Evolutionary conservation across 2,888 invertebrate species (phyloP).

Genomic region (Lamellibrachia columna): DNA sequence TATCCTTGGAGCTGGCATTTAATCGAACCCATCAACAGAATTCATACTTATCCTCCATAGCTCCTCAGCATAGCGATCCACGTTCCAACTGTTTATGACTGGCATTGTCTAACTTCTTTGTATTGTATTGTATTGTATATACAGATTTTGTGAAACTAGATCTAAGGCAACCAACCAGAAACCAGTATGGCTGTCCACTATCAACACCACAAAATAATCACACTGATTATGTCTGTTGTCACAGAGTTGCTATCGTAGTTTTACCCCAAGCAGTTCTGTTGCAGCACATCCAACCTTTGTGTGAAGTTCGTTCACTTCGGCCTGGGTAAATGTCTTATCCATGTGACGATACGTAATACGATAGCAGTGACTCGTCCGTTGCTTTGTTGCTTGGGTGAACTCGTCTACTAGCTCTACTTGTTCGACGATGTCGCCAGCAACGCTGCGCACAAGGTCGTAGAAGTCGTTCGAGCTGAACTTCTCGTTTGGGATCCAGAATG

Average conservation of each 20-base stretch:
- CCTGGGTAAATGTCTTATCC: slow-evolving; percentile 86
- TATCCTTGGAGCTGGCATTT: no score
- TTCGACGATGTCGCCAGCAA: slow-evolving; percentile 93
- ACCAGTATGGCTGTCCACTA: no score
- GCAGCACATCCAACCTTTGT: slow-evolving; percentile 75
- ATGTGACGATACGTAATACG: slow-evolving; percentile 91
- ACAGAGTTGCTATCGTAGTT: slow-evolving; percentile 45
- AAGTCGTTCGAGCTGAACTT: slow-evolving; percentile 65
- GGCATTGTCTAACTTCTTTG: no score
- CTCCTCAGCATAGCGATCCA: no score
- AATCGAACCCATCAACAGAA: no score
- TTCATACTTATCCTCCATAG: no score
- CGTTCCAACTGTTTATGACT: no score
- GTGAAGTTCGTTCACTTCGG: slow-evolving; percentile 88
- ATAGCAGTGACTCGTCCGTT: slow-evolving; percentile 87
- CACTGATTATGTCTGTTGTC: neutral
- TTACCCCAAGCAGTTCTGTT: slow-evolving; percentile 67
- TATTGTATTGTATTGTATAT: no score
- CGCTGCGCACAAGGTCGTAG: slow-evolving; percentile 87
- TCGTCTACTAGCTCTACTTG: slow-evolving; percentile 88
- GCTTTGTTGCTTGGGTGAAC: slow-evolving; percentile 85
- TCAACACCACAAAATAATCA: neutral
- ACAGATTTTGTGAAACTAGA: neutral
- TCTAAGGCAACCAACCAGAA: neutral
- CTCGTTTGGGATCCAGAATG: slow-evolving; percentile 89